Conservation (phyloP, 2,113 vertebrate species). For the Origma solitaria region DNA sequence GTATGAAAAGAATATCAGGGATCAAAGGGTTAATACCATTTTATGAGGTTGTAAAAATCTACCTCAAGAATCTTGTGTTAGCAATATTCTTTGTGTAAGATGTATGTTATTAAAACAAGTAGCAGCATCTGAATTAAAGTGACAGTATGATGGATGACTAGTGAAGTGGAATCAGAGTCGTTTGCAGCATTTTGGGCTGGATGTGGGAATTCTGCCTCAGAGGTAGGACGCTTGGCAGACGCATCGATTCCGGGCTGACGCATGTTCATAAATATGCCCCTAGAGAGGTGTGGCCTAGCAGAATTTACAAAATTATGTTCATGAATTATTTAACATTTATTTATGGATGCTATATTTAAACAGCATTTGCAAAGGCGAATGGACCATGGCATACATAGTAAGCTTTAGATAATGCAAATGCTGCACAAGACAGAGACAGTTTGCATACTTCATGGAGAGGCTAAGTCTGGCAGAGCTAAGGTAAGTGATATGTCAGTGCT, state of each 20-base stretch:
- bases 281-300: constrained; percentile 81
- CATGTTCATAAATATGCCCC: constrained; percentile 86
- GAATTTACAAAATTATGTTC: constrained; percentile 85
- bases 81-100: constrained; percentile 88
- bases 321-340: constrained; percentile 94
- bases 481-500: constrained; percentile 42
- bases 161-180: constrained; percentile 77
- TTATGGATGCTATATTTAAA: constrained; percentile 83
- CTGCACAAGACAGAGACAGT: constrained; percentile 31
- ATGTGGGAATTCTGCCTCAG: constrained; percentile 82
- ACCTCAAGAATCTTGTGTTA: constrained; percentile 80
- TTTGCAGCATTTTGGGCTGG: constrained; percentile 80
- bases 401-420: constrained; percentile 76
- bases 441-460: constrained; percentile 38
- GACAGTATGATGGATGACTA: constrained; percentile 92
- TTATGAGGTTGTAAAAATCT: constrained; percentile 84
- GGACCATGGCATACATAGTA: constrained; percentile 55
- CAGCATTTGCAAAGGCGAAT: constrained; percentile 70
- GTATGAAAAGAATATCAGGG: constrained; percentile 64
- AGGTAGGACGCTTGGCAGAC: constrained; percentile 78
- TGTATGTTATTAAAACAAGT: constrained; percentile 92
- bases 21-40: constrained; percentile 86
- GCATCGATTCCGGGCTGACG: constrained; percentile 81
- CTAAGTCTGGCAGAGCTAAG: constrained; percentile 45
- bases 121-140: constrained; percentile 95